These are phyloP conservation scores for Ips typographus DNA, from an alignment of 1,140 invertebrate genomes.

Conservation along the genomic window DNA sequence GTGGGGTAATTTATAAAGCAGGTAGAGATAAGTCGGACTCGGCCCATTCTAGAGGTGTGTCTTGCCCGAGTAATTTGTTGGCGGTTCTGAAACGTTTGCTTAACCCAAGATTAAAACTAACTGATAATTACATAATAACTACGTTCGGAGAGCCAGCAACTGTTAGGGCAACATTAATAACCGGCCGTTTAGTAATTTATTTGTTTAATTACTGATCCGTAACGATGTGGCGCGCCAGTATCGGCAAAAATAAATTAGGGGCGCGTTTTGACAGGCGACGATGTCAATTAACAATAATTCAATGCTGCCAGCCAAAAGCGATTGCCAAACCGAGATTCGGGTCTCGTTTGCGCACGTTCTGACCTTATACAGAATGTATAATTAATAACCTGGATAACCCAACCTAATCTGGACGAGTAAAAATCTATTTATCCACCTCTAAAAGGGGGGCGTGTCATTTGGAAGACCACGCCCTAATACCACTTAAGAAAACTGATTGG, in stretches of 20 bases:
- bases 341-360: too few relatives aligned
- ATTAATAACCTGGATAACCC: too few relatives aligned
- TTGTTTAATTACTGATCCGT: conserved; percentile 54
- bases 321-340: conserved; percentile 6
- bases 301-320: not conserved
- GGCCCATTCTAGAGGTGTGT: conserved; percentile 37
- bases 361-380: too few relatives aligned
- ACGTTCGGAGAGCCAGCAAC: conserved; percentile 49
- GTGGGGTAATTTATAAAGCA: conserved; percentile 40
- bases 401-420: too few relatives aligned
- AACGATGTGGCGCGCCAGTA: conserved; percentile 37
- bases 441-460: too few relatives aligned
- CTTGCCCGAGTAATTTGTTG: conserved; percentile 49
- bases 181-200: conserved; percentile 53
- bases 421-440: too few relatives aligned
- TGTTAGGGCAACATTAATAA: conserved; percentile 53
- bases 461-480: too few relatives aligned
- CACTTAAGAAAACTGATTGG: too few relatives aligned
- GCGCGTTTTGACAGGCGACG: conserved; percentile 16
- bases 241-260: conserved; percentile 18
- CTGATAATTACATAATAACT: conserved; percentile 56
- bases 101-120: conserved; percentile 54
- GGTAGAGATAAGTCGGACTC: conserved; percentile 32
- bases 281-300: conserved; percentile 26
- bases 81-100: conserved; percentile 51